Base-by-base conservation (phyloP, 2,797 vertebrate species). In the Arnoldichthys spilopterus region DNA sequence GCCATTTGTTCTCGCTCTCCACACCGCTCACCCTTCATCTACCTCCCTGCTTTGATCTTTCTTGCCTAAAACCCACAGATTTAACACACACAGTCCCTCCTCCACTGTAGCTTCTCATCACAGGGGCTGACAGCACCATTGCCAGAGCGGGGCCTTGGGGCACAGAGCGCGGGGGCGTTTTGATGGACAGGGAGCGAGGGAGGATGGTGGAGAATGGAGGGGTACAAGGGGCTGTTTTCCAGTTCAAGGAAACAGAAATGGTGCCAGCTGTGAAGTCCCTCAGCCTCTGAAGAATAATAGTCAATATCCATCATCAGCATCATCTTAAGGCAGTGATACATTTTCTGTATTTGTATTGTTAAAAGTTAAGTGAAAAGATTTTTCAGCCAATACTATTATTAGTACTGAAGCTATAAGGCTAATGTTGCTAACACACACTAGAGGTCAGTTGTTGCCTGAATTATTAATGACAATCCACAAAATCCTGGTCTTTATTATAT, bases 211-310 rank as follows among this genome's bases (percentile, higher is more conserved):
- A 54, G 58, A 11, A 24, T 77, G 30, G 30, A 49, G 26, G 5
- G 66, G 76, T 63, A 51, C 12, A 6, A 67, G 66, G 45, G 72
- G 61, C 40, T 71, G 61, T 66, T 63, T 74, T 68, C 66, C 67
- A 83, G 80, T 74, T 77, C 75, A 80, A 59, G 70, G 85, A 88
- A 76, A 83, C 84, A 86, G 82, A 87, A 87, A 86, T 84, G 77
- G 32, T 87, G 84, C 86, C 85, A 83, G 75, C 49, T 76, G 63
- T 82, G 77, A 75, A 53, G 63, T 78, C 58, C 34, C 47, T 66
- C 62, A 54, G 37, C 71, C 32, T 37, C 61, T 37, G 9, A 63
- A 63, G 37, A 63, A 32, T 32, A 32, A 62, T 20, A 34, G 11
- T 20, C 6, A 62, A 15, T 9, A 59, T 62, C 28, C 28, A 20